These are phyloP conservation scores for Mormyrus iriodes DNA, from an alignment of 2,113 vertebrate species.

Conservation along the genomic window DNA sequence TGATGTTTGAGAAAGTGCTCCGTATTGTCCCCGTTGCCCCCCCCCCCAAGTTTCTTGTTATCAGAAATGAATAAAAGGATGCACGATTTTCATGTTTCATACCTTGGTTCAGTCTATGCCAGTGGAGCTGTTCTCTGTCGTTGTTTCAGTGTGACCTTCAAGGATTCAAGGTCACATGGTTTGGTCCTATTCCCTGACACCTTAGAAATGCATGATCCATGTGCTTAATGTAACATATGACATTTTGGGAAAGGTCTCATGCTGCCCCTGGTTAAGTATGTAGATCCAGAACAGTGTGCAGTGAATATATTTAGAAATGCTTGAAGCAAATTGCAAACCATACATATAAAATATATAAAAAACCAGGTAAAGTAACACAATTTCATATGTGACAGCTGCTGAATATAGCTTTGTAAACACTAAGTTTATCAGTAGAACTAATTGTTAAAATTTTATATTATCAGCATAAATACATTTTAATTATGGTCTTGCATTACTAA, in stretches of 20 bases:
- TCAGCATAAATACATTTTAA: neutral
- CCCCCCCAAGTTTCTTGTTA: neutral
- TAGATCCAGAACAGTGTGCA: neutral
- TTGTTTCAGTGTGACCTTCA: neutral
- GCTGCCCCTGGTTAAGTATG: neutral
- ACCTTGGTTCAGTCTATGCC: neutral
- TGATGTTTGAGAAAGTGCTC: neutral
- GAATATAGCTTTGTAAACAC: neutral
- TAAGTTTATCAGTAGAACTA: neutral
- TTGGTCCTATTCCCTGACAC: neutral
- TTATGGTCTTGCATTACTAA: neutral
- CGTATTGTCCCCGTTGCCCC: neutral
- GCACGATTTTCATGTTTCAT: neutral
- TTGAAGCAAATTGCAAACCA: neutral
- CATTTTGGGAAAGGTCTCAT: neutral
- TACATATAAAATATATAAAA: neutral
- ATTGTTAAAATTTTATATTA: neutral
- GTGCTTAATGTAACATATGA: neutral
- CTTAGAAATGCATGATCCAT: neutral
- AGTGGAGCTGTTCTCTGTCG: neutral
- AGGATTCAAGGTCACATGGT: neutral
- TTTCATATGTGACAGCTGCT: neutral
- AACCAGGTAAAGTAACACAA: neutral
- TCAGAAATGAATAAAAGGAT: neutral
- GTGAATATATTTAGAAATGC: neutral